phyloP scores from a whole-genome alignment of 2,113 vertebrate species.

The Campylomormyrus numenius region DNA sequence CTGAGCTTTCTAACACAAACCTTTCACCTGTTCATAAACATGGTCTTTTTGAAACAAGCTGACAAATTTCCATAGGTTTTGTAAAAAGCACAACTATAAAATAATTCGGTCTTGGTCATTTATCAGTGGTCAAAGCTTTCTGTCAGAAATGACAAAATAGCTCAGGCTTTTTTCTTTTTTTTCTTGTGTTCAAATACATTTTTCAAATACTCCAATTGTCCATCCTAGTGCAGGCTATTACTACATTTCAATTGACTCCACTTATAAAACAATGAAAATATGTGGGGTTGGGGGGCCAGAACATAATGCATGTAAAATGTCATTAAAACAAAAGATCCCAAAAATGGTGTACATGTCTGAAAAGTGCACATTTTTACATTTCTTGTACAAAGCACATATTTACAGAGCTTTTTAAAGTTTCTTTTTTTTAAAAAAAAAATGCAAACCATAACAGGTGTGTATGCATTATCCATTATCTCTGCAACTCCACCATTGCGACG shows the following conservation, averaged over 20 bases:
- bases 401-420: neutral
- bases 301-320: neutral
- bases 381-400: conserved; percentile 2
- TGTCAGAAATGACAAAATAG: neutral
- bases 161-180: neutral
- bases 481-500: neutral
- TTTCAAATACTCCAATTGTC: neutral
- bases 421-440: neutral
- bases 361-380: neutral
- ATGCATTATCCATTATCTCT: neutral
- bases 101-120: neutral
- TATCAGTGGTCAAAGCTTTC: neutral
- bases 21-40: neutral
- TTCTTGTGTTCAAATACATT: neutral
- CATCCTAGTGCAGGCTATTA: neutral
- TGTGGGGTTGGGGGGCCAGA: neutral
- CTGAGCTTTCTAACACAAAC: conserved; percentile 18
- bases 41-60: neutral
- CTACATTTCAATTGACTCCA: neutral
- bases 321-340: neutral
- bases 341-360: neutral
- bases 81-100: conserved; percentile 5
- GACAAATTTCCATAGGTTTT: neutral
- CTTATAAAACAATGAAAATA: neutral
- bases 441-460: neutral